phyloP scores from a whole-genome alignment of 2,113 vertebrate genomes.

The Eptatretus burgeri region DNA sequence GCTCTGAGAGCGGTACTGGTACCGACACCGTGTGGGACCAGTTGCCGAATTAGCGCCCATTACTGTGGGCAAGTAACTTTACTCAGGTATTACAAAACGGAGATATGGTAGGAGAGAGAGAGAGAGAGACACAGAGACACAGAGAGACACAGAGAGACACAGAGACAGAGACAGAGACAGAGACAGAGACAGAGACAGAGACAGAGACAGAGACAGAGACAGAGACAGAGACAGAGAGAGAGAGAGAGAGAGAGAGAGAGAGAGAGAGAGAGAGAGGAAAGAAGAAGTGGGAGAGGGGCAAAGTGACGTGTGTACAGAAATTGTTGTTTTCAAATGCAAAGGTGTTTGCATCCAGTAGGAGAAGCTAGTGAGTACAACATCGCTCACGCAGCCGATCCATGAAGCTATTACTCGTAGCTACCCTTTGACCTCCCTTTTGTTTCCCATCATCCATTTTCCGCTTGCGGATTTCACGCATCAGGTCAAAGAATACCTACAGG shows the following conservation, averaged over 20 bases:
- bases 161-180: neutral
- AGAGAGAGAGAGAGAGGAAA: neutral
- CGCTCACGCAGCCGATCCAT: slow-evolving; percentile 49
- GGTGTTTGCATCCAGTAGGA: too few species aligned
- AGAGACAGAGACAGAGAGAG: neutral
- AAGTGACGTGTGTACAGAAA: too few species aligned
- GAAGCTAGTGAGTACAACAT: slow-evolving; percentile 27
- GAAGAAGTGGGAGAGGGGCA: too few species aligned
- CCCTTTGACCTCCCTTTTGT: slow-evolving; percentile 69
- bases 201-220: neutral
- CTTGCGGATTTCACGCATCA: slow-evolving; percentile 72
- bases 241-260: neutral
- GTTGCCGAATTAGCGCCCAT: too few species aligned
- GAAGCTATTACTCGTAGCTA: slow-evolving; percentile 51
- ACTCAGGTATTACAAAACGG: too few species aligned
- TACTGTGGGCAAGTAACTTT: too few species aligned
- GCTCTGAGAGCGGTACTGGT: too few species aligned
- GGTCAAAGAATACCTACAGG: slow-evolving; percentile 69
- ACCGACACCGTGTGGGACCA: too few species aligned
- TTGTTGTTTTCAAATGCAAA: too few species aligned
- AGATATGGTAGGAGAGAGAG: neutral
- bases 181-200: neutral
- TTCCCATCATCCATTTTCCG: slow-evolving; percentile 91
- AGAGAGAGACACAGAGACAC: neutral
- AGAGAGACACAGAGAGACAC: neutral